A percentile compares a stretch with the other conserved stretches of the same genome.
Conservation (phyloP, 1,140 invertebrate genomes). For the Micrasema longulum region DNA sequence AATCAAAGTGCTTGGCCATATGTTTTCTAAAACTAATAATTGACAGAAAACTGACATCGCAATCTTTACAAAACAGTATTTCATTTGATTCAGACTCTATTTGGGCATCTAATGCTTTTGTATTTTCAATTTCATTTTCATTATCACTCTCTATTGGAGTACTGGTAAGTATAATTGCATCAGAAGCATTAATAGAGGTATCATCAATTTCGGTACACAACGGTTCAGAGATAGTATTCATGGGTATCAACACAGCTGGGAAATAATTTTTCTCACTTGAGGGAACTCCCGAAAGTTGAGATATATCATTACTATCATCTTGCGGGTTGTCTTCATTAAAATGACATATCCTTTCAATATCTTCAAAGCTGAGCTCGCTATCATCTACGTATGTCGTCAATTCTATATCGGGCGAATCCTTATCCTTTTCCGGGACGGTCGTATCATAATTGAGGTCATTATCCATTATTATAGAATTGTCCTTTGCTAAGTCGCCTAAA, state of each 20-base stretch:
- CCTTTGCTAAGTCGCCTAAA: constrained; percentile 1
- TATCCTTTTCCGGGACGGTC: background rate
- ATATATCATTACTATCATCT: background rate
- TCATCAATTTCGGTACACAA: background rate
- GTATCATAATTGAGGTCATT: background rate
- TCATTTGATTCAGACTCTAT: constrained; percentile 21
- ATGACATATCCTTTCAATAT: constrained; percentile 48
- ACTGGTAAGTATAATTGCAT: too few relatives aligned
- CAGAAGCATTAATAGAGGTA: too few relatives aligned
- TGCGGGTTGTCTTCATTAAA: background rate
- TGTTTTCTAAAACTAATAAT: constrained; percentile 66
- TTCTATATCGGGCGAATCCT: constrained; percentile 34
- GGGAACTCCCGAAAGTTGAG: too few relatives aligned
- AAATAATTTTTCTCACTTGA: too few relatives aligned
- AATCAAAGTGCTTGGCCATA: constrained; percentile 69
- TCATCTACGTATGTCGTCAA: constrained; percentile 38
- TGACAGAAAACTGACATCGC: constrained; percentile 61
- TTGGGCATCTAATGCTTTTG: constrained; percentile 20
- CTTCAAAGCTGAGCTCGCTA: constrained; percentile 47
- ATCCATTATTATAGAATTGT: constrained; percentile 7
- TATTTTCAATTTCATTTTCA: constrained; percentile 22
- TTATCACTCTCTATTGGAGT: constrained; percentile 5
- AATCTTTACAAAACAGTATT: constrained; percentile 61
- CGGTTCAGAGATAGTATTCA: background rate
- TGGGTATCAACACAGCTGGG: too few relatives aligned